phyloP scores from a whole-genome alignment of 64 coral and sea anemone genomes.

The Actinia equina region DNA sequence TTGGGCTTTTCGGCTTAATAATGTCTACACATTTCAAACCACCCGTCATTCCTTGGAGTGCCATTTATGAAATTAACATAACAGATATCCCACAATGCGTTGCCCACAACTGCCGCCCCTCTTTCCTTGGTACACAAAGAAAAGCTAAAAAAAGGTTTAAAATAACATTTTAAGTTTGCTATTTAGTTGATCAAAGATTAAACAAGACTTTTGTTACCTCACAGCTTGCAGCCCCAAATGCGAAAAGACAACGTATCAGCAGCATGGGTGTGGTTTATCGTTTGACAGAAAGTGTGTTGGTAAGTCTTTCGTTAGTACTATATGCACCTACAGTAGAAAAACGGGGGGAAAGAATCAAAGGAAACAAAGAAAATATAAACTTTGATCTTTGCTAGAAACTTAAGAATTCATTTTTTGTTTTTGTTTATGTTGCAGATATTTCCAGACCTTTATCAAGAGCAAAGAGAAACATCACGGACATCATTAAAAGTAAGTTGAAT shows the following conservation, averaged over 20 bases:
- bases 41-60: background rate
- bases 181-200: too few species aligned
- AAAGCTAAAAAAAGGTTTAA: too few species aligned
- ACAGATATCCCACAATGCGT: too few species aligned
- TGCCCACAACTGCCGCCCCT: too few species aligned
- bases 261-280: conserved; percentile 58
- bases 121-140: too few species aligned
- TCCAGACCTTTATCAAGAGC: conserved; percentile 51
- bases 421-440: conserved; percentile 40
- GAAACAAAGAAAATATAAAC: too few species aligned
- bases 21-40: background rate
- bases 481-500: conserved; percentile 19
- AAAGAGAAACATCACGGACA: conserved; percentile 36
- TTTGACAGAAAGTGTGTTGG: conserved; percentile 66
- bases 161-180: too few species aligned
- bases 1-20: too few species aligned
- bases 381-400: too few species aligned
- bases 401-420: background rate
- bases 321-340: too few species aligned
- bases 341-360: too few species aligned
- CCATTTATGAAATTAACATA: too few species aligned
- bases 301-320: background rate
- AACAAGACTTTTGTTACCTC: background rate
- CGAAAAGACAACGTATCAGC: conserved; percentile 49
- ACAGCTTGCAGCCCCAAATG: conserved; percentile 67